Evolutionary conservation across 1,140 invertebrate species (phyloP).

Genomic region (Zaprionus nigranus): DNA sequence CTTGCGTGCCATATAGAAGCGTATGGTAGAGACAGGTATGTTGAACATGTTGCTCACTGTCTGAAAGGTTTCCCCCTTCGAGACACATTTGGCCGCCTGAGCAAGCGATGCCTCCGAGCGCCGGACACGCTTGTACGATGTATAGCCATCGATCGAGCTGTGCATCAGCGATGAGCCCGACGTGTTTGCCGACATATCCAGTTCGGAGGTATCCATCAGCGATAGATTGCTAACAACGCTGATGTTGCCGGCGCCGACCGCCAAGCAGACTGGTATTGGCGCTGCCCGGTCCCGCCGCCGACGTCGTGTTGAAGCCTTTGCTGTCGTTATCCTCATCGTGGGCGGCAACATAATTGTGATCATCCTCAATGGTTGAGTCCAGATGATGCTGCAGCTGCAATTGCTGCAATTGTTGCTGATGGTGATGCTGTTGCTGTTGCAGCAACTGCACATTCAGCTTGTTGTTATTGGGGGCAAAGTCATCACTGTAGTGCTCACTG

Average conservation of each 20-base stretch:
- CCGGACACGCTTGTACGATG: constrained; percentile 85
- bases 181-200: constrained; percentile 61
- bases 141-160: constrained; percentile 64
- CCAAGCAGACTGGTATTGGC: neutral
- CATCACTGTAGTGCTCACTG: constrained; percentile 56
- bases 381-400: constrained; percentile 58
- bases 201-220: constrained; percentile 57
- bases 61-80: constrained; percentile 92
- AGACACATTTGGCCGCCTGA: constrained; percentile 91
- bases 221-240: constrained; percentile 32
- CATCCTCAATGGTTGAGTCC: constrained; percentile 77
- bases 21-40: constrained; percentile 93
- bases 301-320: constrained; percentile 46
- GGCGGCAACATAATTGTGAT: constrained; percentile 77
- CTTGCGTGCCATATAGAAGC: constrained; percentile 93
- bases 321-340: constrained; percentile 77
- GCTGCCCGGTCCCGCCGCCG: neutral
- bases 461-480: constrained; percentile 44
- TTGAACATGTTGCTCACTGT: constrained; percentile 93
- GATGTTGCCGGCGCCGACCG: neutral
- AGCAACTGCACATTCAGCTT: constrained; percentile 44
- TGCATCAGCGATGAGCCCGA: constrained; percentile 54
- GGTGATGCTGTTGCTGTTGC: constrained; percentile 34
- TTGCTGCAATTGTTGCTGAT: constrained; percentile 34
- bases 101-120: constrained; percentile 90